Evolutionary conservation across 1,140 invertebrate species (phyloP), one percentile per base, ranked within the genome.

Genomic region (Cotesia typhae): DNA sequence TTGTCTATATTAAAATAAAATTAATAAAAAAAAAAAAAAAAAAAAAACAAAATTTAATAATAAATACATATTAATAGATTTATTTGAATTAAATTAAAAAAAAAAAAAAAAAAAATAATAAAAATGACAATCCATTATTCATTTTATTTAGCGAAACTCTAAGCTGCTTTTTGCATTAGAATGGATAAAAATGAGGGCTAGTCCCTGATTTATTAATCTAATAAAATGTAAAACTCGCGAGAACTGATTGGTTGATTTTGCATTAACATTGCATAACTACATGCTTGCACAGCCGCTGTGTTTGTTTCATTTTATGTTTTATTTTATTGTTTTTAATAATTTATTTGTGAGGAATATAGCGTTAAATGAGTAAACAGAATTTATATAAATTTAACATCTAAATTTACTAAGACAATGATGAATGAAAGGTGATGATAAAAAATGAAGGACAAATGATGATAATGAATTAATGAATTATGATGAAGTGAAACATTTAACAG

Each of bases 1-100:
- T 95, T 95, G 89, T 95, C 94, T 95, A 90, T 95, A 90, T 82
- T 89, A 89, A 77, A 70, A 73, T 63, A 35, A 55, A 69, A 52
- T 69, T 41, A 65, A 47, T 70, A 14, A 61, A 60, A 12, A 41
- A 61, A 51, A 67, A 41, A 51, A 67, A 41, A 41, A 61, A 51
- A 67, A 12, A 10, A 12, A 61, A 51, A 67, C 1, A 12, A n/a
- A 10, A 28, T 61, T 38, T 1, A 17, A 59, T 28, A 38, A 37
- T 28, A 4, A 41, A 41, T 41, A 10, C 2, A 47, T 47, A 9
- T 10, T 3, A 47, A 47, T 47, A 0, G 41, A 10, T 47, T 6
- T 47, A 10, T 6, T 47, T 41, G 4, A 41, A 41, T 41, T 41
- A 9, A 47, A 47, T 47, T 47, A 47, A 6, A 47, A 47, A 5